Conservation (phyloP, 2,113 vertebrate genomes). For the Arenaria interpres region DNA sequence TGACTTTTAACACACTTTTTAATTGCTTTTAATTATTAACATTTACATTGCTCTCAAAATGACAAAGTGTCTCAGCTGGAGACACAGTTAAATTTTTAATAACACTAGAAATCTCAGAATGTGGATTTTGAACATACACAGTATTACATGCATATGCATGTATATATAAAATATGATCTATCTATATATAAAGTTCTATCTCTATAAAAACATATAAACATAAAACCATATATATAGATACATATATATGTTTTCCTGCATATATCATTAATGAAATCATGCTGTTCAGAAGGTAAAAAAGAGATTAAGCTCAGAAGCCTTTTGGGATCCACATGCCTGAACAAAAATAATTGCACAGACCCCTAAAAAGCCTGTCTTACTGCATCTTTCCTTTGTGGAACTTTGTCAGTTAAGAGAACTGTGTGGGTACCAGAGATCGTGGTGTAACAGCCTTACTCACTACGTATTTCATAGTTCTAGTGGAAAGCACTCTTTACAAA, state of each 20-base stretch:
- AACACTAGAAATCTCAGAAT: conserved; percentile 15
- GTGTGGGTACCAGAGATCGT: background rate
- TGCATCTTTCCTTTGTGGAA: background rate
- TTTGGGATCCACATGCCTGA: background rate
- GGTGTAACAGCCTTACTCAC: background rate
- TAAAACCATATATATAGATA: background rate
- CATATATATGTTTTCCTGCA: background rate
- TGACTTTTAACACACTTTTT: conserved; percentile 80
- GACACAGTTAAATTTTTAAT: conserved; percentile 76
- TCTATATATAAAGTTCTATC: background rate
- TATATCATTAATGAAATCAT: background rate
- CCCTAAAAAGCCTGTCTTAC: background rate
- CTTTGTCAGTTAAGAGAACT: background rate
- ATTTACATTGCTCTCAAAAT: conserved; percentile 65
- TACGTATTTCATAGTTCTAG: background rate
- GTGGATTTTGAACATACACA: background rate
- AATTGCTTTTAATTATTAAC: conserved; percentile 84
- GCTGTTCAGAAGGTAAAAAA: background rate
- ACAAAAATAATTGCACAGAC: background rate
- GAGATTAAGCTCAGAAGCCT: background rate
- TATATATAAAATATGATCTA: background rate
- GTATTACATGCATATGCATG: rapidly evolving
- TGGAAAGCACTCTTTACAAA: background rate
- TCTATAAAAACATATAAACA: background rate
- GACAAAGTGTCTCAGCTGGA: conserved; percentile 52